Percentiles rank a stretch among this genome's conserved stretches.
Conservation (phyloP, 2,888 invertebrate species). For the Phalera bucephala region DNA sequence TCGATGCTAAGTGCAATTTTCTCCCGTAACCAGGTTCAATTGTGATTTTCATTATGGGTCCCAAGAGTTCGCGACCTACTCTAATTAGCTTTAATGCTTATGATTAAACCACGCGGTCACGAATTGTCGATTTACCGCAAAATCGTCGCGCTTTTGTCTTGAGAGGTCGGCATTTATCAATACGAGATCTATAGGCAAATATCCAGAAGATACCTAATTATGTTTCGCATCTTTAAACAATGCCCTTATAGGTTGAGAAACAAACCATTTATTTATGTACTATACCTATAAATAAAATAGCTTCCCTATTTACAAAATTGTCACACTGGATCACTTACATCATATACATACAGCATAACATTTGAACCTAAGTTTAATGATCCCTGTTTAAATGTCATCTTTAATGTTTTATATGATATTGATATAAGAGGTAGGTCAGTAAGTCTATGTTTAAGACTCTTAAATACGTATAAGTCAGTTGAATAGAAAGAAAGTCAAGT, state of each 20-base stretch:
- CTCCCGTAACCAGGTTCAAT: conserved; percentile 67
- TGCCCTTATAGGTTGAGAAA: too few species aligned
- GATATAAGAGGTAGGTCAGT: conserved; percentile 14
- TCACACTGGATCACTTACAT: too few species aligned
- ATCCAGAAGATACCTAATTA: conserved; percentile 33
- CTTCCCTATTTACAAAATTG: too few species aligned
- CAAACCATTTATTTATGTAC: too few species aligned
- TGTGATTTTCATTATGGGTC: conserved; percentile 79
- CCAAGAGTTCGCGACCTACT: conserved; percentile 76
- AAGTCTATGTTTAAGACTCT: conserved; percentile 2
- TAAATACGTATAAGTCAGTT: not conserved
- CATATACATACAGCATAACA: too few species aligned
- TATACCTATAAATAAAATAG: too few species aligned
- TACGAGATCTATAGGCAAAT: conserved; percentile 41
- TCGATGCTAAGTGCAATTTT: conserved; percentile 72
- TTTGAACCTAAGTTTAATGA: too few species aligned
- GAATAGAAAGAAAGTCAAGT: not conserved
- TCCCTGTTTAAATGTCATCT: not conserved
- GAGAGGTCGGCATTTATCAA: conserved; percentile 66
- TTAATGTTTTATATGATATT: conserved; percentile 11
- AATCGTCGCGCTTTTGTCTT: conserved; percentile 69
- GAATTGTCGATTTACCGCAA: conserved; percentile 76
- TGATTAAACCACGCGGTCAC: conserved; percentile 78
- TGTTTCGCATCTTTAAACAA: too few species aligned
- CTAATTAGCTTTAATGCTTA: conserved; percentile 80